Percentiles rank a stretch among this genome's conserved stretches.
These are phyloP conservation scores for Calephelis virginiensis DNA, from an alignment of 1,140 invertebrate genomes.

Conservation along the genomic window DNA sequence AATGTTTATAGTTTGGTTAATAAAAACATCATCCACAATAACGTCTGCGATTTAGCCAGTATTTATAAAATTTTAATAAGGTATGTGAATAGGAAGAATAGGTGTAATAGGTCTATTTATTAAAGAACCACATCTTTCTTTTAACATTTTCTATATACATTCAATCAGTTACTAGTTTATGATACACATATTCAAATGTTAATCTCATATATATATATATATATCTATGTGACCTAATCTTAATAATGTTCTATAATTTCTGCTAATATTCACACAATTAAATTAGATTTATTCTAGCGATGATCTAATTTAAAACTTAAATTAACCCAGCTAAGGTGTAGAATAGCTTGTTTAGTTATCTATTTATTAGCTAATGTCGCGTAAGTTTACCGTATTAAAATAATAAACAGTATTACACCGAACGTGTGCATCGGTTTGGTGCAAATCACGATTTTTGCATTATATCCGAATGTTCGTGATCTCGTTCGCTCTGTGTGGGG, in stretches of 20 bases:
- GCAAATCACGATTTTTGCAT: slow-evolving; percentile 53
- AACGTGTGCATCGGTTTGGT: slow-evolving; percentile 37
- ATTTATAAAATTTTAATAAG: too few species aligned
- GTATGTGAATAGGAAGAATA: too few species aligned
- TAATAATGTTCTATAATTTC: slow-evolving; percentile 8
- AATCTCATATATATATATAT: not conserved
- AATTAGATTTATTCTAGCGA: not conserved
- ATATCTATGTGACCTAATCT: not conserved
- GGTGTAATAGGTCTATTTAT: too few species aligned
- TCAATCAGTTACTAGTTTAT: not conserved
- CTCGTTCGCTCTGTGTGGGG: slow-evolving; percentile 25
- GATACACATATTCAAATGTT: not conserved
- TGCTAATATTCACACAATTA: slow-evolving; percentile 11
- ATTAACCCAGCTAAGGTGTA: not conserved
- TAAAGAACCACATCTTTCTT: too few species aligned
- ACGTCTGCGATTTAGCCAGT: too few species aligned
- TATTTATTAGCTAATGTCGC: slow-evolving; percentile 27
- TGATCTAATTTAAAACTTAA: not conserved
- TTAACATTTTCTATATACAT: not conserved
- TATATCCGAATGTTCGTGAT: slow-evolving; percentile 45
- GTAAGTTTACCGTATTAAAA: slow-evolving; percentile 38
- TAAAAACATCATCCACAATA: too few species aligned
- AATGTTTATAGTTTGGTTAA: too few species aligned
- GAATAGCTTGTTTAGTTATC: not conserved
- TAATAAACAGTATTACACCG: slow-evolving; percentile 42